phyloP scores from a whole-genome alignment of 2,797 vertebrate genomes.

The Alauda arvensis region DNA sequence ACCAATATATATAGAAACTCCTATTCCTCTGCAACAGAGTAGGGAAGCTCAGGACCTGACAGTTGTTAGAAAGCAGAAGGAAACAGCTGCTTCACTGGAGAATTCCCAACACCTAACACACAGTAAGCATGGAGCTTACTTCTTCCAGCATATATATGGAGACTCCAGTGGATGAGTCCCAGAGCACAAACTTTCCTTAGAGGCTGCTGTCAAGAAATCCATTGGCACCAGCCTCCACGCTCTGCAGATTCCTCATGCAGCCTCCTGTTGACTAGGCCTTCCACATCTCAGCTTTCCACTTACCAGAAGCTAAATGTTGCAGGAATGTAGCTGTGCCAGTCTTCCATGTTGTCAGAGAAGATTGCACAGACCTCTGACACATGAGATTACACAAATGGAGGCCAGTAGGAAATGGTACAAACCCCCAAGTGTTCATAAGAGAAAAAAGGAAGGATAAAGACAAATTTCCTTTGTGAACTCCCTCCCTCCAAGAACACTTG shows the following conservation, averaged over 20 bases:
- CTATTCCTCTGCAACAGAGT: background rate
- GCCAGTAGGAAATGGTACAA: background rate
- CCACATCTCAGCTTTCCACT: background rate
- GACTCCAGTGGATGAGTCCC: background rate
- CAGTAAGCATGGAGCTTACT: background rate
- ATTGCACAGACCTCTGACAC: background rate
- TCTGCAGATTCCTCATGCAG: background rate
- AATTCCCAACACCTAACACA: background rate
- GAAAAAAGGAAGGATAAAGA: background rate
- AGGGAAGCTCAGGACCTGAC: background rate
- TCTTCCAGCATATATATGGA: background rate
- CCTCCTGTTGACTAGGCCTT: background rate
- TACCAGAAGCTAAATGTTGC: background rate
- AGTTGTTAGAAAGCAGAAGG: background rate
- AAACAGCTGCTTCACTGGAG: background rate
- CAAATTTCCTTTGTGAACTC: background rate
- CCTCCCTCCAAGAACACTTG: background rate
- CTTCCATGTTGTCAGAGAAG: background rate
- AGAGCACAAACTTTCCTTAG: background rate
- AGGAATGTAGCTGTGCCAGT: constrained; percentile 6
- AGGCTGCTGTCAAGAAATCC: background rate
- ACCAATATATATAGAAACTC: background rate
- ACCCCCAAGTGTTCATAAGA: background rate
- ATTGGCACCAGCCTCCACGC: background rate
- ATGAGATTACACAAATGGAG: background rate